Conservation (phyloP, 2,113 vertebrate species). For the Brienomyrus longianalis region DNA sequence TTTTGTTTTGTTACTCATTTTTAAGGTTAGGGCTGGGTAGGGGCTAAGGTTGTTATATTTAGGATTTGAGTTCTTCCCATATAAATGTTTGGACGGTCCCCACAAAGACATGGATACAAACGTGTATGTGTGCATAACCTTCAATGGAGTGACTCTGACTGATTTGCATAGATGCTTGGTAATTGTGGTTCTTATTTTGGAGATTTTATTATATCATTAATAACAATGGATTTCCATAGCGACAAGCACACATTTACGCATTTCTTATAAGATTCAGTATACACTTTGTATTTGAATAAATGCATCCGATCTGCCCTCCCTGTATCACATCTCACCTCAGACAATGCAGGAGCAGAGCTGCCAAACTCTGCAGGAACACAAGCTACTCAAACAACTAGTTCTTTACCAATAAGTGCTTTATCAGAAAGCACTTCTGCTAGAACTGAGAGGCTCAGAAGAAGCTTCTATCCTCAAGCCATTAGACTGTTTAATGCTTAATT, state of each 20-base stretch:
- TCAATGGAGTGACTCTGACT: not conserved
- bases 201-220: not conserved
- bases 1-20: not conserved
- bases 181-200: not conserved
- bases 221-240: not conserved
- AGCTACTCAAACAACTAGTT: not conserved
- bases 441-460: not conserved
- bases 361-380: not conserved
- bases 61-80: not conserved
- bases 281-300: not conserved
- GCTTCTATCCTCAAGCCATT: no score
- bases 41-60: not conserved
- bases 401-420: not conserved
- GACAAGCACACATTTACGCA: not conserved
- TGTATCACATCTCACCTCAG: not conserved
- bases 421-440: not conserved
- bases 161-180: not conserved
- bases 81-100: not conserved
- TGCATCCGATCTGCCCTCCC: not conserved
- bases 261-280: not conserved
- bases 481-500: not conserved
- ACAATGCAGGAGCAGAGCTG: not conserved
- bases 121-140: not conserved
- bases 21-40: not conserved
- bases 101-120: not conserved